Evolutionary conservation across 53 echinoderm and acorn worm species (phyloP).

Genomic region (Mesocentrotus franciscanus): DNA sequence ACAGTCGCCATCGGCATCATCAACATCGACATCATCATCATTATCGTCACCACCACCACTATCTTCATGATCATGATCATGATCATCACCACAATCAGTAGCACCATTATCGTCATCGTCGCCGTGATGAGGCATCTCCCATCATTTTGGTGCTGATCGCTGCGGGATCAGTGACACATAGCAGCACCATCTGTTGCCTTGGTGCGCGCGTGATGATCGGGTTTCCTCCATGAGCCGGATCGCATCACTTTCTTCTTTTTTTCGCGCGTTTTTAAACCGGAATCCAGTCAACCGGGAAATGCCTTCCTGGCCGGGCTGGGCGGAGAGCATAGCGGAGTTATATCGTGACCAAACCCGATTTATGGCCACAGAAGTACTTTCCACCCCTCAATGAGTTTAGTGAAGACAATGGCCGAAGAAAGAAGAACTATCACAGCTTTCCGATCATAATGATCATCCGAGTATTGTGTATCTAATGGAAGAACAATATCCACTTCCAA

Average conservation of each 20-base stretch:
- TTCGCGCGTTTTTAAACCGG: not conserved
- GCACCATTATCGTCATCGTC: not conserved
- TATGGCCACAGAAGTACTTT: not conserved
- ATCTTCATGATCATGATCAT: not conserved
- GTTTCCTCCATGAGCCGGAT: not conserved
- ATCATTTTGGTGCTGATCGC: not conserved
- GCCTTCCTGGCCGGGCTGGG: not conserved
- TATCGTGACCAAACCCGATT: not conserved
- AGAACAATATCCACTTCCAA: too few species aligned
- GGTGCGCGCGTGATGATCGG: not conserved
- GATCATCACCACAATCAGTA: not conserved
- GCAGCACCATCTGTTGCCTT: conserved; percentile 37
- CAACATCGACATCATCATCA: not conserved
- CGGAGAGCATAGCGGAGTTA: not conserved
- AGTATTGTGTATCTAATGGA: too few species aligned
- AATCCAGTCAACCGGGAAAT: not conserved
- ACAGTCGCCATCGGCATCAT: not conserved
- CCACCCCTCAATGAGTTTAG: not conserved
- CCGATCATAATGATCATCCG: too few species aligned
- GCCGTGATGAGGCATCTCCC: not conserved
- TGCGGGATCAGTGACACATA: conserved; percentile 33
- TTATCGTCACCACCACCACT: not conserved
- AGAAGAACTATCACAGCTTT: too few species aligned
- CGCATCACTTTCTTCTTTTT: conserved; percentile 16
- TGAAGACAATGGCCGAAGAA: not conserved